Base-by-base conservation (phyloP, 1,140 invertebrate species). In the Sitophilus oryzae region DNA sequence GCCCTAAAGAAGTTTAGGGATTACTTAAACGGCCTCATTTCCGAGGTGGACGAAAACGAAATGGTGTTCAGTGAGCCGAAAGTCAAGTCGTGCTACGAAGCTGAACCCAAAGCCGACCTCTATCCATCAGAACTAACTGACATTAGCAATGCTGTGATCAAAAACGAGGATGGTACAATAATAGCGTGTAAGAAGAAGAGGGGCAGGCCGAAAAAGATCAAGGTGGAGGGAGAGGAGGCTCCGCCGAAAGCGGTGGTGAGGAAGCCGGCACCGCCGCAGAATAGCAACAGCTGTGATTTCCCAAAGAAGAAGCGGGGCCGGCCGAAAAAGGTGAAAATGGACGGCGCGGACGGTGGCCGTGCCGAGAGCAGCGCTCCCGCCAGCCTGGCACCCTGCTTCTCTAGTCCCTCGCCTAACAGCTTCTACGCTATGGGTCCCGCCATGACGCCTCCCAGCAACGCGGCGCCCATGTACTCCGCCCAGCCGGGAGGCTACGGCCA, bases 1-100 rank as follows among this genome's bases (percentile, higher is more conserved):
- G 93, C 93, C 16, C 76, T 98, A 15, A 94, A 93, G 69, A 96
- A 96, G 72, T 91, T 97, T 71, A 79, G 92, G 19, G 94, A 97
- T 73, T 92, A 93, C 76, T 73, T 96, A n/a, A 92, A 91, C 70
- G 94, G 94, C 1, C 76, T 85, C n/a, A 81, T 96, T 58, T 73
- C 88, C 3, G 83, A 89, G 67, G 77, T 96, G 35, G 89, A 94
- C 68, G 92, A 96, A 56, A 84, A 86, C 9, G 93, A 97, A 74
- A 86, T 96, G 59, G 85, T 92, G 9, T 98, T 97, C 73, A 86
- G 82, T 2, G 88, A 91, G 68, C 79, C 84, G 40, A 83, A 84
- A 58, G 74, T 85, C 34, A 82, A 83, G 66, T 80, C 73, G 23
- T 75, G 73, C 59, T 76, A 80, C 60, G 80, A 82, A 48, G 71